These are phyloP conservation scores for Drosophila miranda DNA, from an alignment of 1,140 invertebrate genomes.

Conservation along the genomic window DNA sequence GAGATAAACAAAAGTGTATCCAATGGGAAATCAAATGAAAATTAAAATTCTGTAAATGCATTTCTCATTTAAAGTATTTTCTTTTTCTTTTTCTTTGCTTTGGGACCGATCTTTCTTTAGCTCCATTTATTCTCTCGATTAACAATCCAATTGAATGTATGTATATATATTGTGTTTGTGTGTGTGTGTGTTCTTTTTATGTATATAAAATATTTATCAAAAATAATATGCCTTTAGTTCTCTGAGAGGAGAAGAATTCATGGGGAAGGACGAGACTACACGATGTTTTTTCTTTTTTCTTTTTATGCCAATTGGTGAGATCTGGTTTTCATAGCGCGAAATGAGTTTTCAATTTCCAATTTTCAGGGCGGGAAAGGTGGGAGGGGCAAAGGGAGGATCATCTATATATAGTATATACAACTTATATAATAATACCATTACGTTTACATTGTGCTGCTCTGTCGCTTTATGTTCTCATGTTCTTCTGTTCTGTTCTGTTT, in stretches of 20 bases:
- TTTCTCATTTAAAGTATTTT: no score
- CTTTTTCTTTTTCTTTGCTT: no score
- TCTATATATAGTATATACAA: slow-evolving; percentile 59
- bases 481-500: slow-evolving; percentile 20
- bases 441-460: slow-evolving; percentile 73
- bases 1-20: not conserved
- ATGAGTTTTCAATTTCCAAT: slow-evolving; percentile 42
- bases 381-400: slow-evolving; percentile 1
- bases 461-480: slow-evolving; percentile 32
- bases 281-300: slow-evolving; percentile 2
- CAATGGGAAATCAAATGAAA: slow-evolving; percentile 11
- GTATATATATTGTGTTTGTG: slow-evolving; percentile 13
- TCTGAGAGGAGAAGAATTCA: slow-evolving; percentile 41
- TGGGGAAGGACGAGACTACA: not conserved
- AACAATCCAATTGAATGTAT: slow-evolving; percentile 27
- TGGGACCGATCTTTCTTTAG: no score
- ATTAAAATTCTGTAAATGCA: slow-evolving; percentile 1
- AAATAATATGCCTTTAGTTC: slow-evolving; percentile 70
- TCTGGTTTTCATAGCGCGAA: slow-evolving; percentile 75
- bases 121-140: slow-evolving; percentile 22
- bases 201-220: slow-evolving; percentile 75
- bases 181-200: not conserved
- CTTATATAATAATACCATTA: slow-evolving; percentile 77
- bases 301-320: slow-evolving; percentile 79
- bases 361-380: slow-evolving; percentile 16